Conservation (phyloP, 2,888 invertebrate genomes). For the Caenorhabditis japonica region DNA sequence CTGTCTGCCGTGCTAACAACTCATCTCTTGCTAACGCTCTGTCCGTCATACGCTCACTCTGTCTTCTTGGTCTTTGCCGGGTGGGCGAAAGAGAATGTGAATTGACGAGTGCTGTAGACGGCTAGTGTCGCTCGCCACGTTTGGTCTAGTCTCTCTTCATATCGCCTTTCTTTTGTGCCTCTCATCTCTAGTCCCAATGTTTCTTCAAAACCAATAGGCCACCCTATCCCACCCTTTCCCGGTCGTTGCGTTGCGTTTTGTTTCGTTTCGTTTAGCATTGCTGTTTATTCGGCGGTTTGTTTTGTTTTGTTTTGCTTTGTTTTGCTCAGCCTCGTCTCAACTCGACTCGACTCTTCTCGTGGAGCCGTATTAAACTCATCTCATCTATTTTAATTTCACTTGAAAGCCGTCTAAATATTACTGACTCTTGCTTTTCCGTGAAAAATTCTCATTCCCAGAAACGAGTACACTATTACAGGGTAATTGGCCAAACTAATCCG, state of each 20-base stretch:
- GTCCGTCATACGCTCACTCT: slow-evolving; percentile 1
- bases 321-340: no score
- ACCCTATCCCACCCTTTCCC: slow-evolving; percentile 6
- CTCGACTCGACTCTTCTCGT: no score
- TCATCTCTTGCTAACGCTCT: slow-evolving; percentile 36
- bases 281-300: no score
- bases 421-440: no score
- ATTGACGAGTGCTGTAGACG: no score
- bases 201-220: slow-evolving; percentile 27
- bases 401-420: no score
- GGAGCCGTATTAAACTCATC: no score
- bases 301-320: no score
- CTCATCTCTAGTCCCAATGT: slow-evolving; percentile 13
- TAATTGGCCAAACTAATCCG: slow-evolving; percentile 36
- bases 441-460: no score
- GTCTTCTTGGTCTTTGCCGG: slow-evolving; percentile 6
- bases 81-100: slow-evolving; percentile 13
- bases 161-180: slow-evolving; percentile 8
- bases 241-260: slow-evolving; percentile 3
- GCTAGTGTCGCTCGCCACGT: slow-evolving; percentile 19
- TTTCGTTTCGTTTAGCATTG: no score
- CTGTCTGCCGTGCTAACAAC: slow-evolving; percentile 25
- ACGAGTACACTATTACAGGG: slow-evolving; percentile 15
- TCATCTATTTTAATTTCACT: no score
- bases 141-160: slow-evolving; percentile 26